Conservation (phyloP, 1,140 invertebrate species). For the Ceratitis capitata region DNA sequence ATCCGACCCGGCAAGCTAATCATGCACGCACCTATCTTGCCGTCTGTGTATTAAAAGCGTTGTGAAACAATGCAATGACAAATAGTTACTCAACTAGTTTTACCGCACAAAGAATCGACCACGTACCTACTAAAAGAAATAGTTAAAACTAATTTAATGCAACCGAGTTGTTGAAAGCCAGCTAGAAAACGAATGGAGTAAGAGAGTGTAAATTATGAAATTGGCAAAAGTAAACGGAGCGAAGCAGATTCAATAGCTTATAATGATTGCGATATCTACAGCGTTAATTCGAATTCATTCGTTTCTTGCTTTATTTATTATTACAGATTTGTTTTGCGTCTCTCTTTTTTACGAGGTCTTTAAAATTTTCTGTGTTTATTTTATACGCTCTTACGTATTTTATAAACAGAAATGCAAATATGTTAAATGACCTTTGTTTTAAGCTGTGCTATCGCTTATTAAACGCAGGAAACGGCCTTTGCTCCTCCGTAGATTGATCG, state of each 20-base stretch:
- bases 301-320: neutral
- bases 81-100: constrained; percentile 19
- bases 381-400: neutral
- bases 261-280: neutral
- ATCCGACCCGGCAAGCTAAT: neutral
- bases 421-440: neutral
- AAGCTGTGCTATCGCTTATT: neutral
- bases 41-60: neutral
- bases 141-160: neutral
- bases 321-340: neutral
- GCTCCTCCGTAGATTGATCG: neutral
- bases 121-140: neutral
- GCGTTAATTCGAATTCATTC: neutral
- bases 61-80: neutral
- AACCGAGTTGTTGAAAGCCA: neutral
- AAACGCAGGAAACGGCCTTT: neutral
- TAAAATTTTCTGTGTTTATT: neutral
- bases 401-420: neutral
- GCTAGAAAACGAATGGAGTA: neutral
- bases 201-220: neutral
- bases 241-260: neutral
- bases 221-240: neutral
- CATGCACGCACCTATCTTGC: neutral
- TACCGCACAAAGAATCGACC: neutral
- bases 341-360: neutral